Conservation (phyloP, 2,797 vertebrate genomes). For the Eupleurogrammus muticus region DNA sequence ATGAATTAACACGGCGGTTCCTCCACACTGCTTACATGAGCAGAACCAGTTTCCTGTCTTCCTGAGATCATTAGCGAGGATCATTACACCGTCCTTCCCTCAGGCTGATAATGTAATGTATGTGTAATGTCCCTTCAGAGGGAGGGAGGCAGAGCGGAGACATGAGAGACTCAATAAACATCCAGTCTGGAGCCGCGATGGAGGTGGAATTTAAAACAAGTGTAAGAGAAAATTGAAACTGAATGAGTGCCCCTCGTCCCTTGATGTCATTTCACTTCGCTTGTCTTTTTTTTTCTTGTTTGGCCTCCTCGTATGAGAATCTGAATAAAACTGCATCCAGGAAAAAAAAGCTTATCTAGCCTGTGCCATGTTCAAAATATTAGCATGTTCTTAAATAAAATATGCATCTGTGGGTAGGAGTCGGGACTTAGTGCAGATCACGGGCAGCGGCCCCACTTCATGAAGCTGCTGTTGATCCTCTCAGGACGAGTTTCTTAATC, state of each 20-base stretch:
- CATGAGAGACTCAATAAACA: too few species aligned
- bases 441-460: conserved; percentile 23
- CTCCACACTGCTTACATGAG: conserved; percentile 41
- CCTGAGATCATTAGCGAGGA: conserved; percentile 47
- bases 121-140: conserved; percentile 23
- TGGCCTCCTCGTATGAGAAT: conserved; percentile 64
- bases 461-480: conserved; percentile 11
- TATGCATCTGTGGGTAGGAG: conserved; percentile 7
- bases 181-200: too few species aligned
- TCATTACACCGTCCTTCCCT: conserved; percentile 48
- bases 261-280: conserved; percentile 57
- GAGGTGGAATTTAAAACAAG: too few species aligned
- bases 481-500: conserved; percentile 24
- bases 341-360: conserved; percentile 35
- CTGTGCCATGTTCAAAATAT: conserved; percentile 15
- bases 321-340: conserved; percentile 62
- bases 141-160: too few species aligned
- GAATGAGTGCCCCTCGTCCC: conserved; percentile 28
- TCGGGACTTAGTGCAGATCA: conserved; percentile 18
- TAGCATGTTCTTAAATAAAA: conserved; percentile 21
- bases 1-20: conserved; percentile 25
- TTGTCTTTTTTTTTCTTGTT: conserved; percentile 45
- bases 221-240: too few species aligned
- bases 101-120: conserved; percentile 27
- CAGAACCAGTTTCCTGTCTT: conserved; percentile 35